A percentile compares a stretch with the other conserved stretches of the same genome.
phyloP scores from a whole-genome alignment of 2,888 invertebrate species.

The Leucozona laternaria region DNA sequence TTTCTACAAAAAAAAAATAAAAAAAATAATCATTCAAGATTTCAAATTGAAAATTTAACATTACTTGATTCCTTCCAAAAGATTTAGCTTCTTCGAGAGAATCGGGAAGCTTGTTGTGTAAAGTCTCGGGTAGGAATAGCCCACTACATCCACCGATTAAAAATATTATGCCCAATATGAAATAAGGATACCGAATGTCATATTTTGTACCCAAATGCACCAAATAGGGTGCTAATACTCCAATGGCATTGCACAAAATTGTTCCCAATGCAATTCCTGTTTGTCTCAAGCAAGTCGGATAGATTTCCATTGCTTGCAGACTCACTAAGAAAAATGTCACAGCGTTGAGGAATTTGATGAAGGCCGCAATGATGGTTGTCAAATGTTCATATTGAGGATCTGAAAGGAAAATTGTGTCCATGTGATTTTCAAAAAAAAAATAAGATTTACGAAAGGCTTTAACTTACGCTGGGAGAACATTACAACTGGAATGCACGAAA shows the following conservation, averaged over 20 bases:
- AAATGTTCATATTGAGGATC: slow-evolving; percentile 24
- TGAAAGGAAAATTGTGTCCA: too few relatives aligned
- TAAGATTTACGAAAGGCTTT: not conserved
- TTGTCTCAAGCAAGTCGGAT: slow-evolving; percentile 88
- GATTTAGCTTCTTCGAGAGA: slow-evolving; percentile 86
- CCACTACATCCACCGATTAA: slow-evolving; percentile 84
- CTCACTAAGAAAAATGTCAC: slow-evolving; percentile 86
- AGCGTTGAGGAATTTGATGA: slow-evolving; percentile 85
- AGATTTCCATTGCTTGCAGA: slow-evolving; percentile 87
- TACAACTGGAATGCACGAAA: slow-evolving; percentile 83
- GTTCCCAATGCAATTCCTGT: slow-evolving; percentile 87
- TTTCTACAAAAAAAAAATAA: slow-evolving; percentile 79
- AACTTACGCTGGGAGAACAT: slow-evolving; percentile 82
- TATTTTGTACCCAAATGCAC: slow-evolving; percentile 85
- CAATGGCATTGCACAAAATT: slow-evolving; percentile 85
- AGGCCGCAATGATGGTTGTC: slow-evolving; percentile 82
- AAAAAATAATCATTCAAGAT: not conserved
- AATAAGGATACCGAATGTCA: slow-evolving; percentile 84
- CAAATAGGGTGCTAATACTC: slow-evolving; percentile 86
- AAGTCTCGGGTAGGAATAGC: slow-evolving; percentile 87
- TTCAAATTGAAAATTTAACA: not conserved
- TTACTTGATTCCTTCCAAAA: slow-evolving; percentile 85
- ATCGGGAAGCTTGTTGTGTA: slow-evolving; percentile 87
- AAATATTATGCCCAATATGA: slow-evolving; percentile 83
- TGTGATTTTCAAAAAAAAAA: too few relatives aligned